phyloP scores from a whole-genome alignment of 2,888 invertebrate species.

The Mellilla xanthometata region DNA sequence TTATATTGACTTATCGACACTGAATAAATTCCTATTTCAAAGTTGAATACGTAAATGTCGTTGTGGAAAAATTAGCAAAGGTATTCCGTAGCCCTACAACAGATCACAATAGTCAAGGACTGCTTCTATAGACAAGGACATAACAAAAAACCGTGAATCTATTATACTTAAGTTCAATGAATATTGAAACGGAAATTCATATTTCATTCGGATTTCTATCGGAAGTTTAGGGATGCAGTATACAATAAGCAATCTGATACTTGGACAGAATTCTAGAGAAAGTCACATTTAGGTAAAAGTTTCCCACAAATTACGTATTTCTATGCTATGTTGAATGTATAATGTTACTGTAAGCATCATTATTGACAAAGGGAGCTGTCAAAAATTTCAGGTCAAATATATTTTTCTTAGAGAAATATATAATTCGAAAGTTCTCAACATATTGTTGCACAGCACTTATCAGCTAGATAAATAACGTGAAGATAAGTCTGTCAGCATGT shows the following conservation, averaged over 20 bases:
- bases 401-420: too few species aligned
- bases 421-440: slow-evolving; percentile 34
- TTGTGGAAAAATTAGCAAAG: too few species aligned
- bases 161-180: slow-evolving; percentile 41
- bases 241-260: slow-evolving; percentile 26
- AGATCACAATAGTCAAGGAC: slow-evolving; percentile 52
- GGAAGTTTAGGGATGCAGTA: slow-evolving; percentile 13
- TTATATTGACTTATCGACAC: slow-evolving; percentile 15
- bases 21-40: slow-evolving; percentile 1
- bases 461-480: slow-evolving; percentile 47
- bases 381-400: too few species aligned
- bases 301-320: too few species aligned
- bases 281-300: too few species aligned
- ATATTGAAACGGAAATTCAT: slow-evolving; percentile 31
- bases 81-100: neutral
- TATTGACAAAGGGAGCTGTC: too few species aligned
- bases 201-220: slow-evolving; percentile 9
- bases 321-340: too few species aligned
- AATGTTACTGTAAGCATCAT: too few species aligned
- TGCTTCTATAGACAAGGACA: slow-evolving; percentile 40
- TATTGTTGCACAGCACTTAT: slow-evolving; percentile 45
- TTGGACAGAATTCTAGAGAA: neutral
- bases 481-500: slow-evolving; percentile 48
- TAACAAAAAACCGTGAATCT: slow-evolving; percentile 37
- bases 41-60: too few species aligned